A percentile compares a stretch with the other conserved stretches of the same genome.
These are phyloP conservation scores for Carassius carassius DNA, from an alignment of 2,113 vertebrate genomes.

Conservation along the genomic window DNA sequence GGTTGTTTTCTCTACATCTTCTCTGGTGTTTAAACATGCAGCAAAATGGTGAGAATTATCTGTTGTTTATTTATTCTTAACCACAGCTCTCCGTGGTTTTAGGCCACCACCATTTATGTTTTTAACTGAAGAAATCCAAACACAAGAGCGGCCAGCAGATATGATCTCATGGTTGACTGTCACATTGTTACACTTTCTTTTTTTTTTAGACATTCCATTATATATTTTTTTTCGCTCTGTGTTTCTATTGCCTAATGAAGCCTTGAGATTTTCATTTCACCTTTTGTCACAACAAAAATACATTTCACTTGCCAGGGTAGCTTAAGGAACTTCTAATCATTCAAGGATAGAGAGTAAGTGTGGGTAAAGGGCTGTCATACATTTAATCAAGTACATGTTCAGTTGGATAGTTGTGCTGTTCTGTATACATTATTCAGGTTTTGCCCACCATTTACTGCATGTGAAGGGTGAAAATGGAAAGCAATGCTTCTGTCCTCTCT, in stretches of 20 bases:
- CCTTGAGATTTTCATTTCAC: conserved; percentile 26
- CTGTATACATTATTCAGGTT: conserved; percentile 7
- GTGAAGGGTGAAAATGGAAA: conserved; percentile 9
- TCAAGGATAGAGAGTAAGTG: conserved; percentile 3
- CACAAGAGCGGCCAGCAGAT: not conserved
- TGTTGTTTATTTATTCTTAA: not conserved
- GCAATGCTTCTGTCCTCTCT: conserved; percentile 4
- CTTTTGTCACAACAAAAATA: conserved; percentile 14
- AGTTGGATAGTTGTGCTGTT: conserved; percentile 18
- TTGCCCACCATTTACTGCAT: conserved; percentile 15
- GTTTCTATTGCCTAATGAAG: conserved; percentile 23
- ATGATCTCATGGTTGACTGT: not conserved
- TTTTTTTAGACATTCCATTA: not conserved
- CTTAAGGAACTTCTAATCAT: conserved; percentile 12
- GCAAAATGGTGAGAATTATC: not conserved
- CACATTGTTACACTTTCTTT: not conserved
- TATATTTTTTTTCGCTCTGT: not conserved
- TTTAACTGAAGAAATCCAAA: not conserved
- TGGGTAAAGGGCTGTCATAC: not conserved
- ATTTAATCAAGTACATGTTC: conserved; percentile 24
- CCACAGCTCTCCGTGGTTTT: not conserved
- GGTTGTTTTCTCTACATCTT: not conserved
- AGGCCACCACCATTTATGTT: conserved; percentile 8
- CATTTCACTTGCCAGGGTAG: not conserved
- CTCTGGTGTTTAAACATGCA: not conserved